Base-by-base conservation (phyloP, 1,140 invertebrate genomes). In the Hycleus cichorii region DNA sequence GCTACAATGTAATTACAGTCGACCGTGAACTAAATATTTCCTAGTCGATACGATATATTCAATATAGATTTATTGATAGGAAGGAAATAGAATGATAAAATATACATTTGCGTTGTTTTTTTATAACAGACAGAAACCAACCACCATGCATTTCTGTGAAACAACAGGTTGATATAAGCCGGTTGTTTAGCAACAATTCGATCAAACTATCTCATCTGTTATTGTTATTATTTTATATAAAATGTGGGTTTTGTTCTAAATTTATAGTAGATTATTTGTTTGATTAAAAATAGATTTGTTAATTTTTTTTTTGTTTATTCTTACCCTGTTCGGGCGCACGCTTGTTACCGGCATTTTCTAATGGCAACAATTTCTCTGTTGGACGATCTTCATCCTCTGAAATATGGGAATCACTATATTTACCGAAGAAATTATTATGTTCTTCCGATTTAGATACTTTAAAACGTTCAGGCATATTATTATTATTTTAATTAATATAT, bases 401-500 rank as follows among this genome's bases (percentile, higher is more conserved):
- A 45, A 27, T 52, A 47, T 40, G 49, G 10, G 51, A 59, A 38
- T 56, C 57, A 40, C 57, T 62, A 57, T 56, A 55, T 56, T 59
- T 56, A 18, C 49, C 53, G 46, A 59, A 57, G 47, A 60, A 56
- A 47, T 47, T 52, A 44, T 59, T 59, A 8, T 46, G 47, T 18
- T 63, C 57, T 46, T 63, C 57, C n/a, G 61, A 63, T 59, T 63
- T 63, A 43, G 61, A 55, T 52, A 63, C 57, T 52, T 59, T 59
- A 47, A 63, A 63, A 38, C 61, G 52, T 54, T 63, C 61, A 12
- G 58, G 53, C 58, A 60, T 60, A 50, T 49, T 60, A 9, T 25
- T 18, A 18, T 18, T 18, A 10, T 11, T 12, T 40, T 24, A 39
- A 7, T 12, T 9, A 32, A 43, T 12, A 32, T 39, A 2, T 2